phyloP scores from a whole-genome alignment of 2,113 vertebrate genomes.

The Amblyornis subalaris region DNA sequence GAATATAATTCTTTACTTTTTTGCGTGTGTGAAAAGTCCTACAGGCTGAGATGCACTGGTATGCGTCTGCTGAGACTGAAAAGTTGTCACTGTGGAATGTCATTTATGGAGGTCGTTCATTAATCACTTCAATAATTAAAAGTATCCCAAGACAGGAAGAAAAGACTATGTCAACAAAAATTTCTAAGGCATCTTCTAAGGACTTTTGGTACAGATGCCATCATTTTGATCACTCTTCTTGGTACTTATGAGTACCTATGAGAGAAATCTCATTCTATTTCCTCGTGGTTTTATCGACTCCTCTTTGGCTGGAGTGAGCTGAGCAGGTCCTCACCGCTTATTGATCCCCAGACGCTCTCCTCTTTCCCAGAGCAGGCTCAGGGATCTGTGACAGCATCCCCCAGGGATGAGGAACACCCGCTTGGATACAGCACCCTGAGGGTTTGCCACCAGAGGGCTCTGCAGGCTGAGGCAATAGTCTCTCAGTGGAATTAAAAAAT shows the following conservation, averaged over 20 bases:
- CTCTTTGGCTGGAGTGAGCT: neutral
- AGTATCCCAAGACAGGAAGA: neutral
- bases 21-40: neutral
- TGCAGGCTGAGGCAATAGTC: neutral
- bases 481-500: accelerated
- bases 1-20: neutral
- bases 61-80: neutral
- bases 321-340: accelerated
- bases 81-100: neutral
- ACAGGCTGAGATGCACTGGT: neutral
- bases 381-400: accelerated
- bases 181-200: neutral
- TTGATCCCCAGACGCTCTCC: accelerated
- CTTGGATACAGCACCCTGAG: accelerated
- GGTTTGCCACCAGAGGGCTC: neutral
- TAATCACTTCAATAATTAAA: neutral
- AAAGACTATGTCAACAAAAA: neutral
- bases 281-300: neutral
- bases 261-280: neutral
- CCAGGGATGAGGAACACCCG: accelerated
- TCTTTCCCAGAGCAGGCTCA: accelerated
- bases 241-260: neutral
- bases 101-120: neutral
- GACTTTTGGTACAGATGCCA: neutral
- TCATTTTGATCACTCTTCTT: neutral